Conservation (phyloP, 1,140 invertebrate genomes). For the Lepidotrigona ventralis region DNA sequence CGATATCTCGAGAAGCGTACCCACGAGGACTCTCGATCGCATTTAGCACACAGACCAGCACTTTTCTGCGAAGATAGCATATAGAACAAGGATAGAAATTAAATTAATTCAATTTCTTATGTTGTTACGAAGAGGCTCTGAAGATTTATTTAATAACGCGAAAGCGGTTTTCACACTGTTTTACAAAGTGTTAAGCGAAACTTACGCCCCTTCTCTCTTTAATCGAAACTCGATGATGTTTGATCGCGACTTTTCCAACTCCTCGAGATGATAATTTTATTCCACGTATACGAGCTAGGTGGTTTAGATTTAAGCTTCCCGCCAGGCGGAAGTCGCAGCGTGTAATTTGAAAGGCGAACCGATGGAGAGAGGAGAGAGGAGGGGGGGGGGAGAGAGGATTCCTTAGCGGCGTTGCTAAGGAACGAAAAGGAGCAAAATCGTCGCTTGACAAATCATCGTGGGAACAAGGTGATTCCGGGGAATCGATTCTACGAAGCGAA, state of each 20-base stretch:
- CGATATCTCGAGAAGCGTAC: not conserved
- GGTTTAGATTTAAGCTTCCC: not conserved
- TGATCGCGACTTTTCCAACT: not conserved
- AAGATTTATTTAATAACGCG: too few species aligned
- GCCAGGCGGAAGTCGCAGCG: not conserved
- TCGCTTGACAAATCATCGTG: constrained; percentile 61
- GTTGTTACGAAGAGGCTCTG: too few species aligned
- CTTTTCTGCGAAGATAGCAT: too few species aligned
- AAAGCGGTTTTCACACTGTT: too few species aligned
- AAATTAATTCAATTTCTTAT: too few species aligned
- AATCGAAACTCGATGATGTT: too few species aligned
- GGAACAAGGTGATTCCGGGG: constrained; percentile 65
- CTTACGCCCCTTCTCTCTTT: too few species aligned
- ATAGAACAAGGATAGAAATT: too few species aligned
- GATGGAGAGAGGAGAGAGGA: too few species aligned
- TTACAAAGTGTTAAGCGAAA: too few species aligned
- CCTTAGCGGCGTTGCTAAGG: not conserved
- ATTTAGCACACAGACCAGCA: too few species aligned
- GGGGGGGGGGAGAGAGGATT: not conserved
- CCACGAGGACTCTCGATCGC: not conserved
- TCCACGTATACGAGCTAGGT: not conserved
- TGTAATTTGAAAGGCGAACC: too few species aligned
- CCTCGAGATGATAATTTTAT: not conserved
- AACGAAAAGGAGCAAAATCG: constrained; percentile 14
- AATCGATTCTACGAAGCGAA: constrained; percentile 65